Conservation (phyloP, 2,888 invertebrate species). For the Mamestra brassicae region DNA sequence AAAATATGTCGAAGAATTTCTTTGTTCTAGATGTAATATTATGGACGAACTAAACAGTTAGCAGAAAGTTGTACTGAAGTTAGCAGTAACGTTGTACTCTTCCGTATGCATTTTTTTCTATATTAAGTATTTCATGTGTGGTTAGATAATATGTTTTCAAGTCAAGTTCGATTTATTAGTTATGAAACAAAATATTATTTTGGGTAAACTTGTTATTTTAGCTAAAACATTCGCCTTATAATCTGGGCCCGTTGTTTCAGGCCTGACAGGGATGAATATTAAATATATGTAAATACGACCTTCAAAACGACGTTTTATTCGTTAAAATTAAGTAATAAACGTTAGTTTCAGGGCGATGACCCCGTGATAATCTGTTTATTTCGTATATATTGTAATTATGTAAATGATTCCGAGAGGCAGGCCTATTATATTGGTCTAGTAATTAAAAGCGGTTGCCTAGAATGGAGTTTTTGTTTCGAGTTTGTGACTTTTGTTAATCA, state of each 20-base stretch:
- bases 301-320: slow-evolving; percentile 41
- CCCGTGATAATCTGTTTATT: slow-evolving; percentile 33
- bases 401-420: slow-evolving; percentile 1
- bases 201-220: slow-evolving; percentile 57
- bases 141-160: slow-evolving; percentile 5
- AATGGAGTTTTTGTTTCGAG: background rate
- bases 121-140: background rate
- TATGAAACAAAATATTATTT: slow-evolving; percentile 53
- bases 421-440: slow-evolving; percentile 3
- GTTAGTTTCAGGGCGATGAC: slow-evolving; percentile 34
- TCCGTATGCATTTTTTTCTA: background rate
- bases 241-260: slow-evolving; percentile 59
- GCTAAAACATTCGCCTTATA: slow-evolving; percentile 61
- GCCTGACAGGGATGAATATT: slow-evolving; percentile 64
- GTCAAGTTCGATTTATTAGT: slow-evolving; percentile 46
- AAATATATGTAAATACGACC: slow-evolving; percentile 64
- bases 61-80: background rate
- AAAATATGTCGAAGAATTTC: too few species aligned
- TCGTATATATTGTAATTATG: slow-evolving; percentile 5
- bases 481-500: background rate
- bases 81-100: background rate
- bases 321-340: slow-evolving; percentile 40
- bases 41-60: background rate
- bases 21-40: background rate
- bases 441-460: background rate